Evolutionary conservation across 1,140 invertebrate genomes (phyloP), one percentile per base, ranked within the genome.

Genomic region (Drosophila aff.): DNA sequence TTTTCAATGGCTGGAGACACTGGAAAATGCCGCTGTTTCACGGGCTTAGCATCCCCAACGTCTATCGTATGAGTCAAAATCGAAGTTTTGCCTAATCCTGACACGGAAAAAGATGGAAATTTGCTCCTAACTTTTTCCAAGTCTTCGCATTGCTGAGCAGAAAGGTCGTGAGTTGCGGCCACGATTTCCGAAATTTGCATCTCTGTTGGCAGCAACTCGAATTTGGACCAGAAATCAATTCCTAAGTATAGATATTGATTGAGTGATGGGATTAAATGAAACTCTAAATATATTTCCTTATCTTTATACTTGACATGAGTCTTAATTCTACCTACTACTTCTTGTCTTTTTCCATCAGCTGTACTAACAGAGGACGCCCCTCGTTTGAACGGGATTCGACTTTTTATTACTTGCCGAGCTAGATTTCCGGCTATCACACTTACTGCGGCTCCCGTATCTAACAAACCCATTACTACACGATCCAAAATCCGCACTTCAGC

Each of bases 21-120:
- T 4, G 47, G 21, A 15, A 40, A 38, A 58, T 41, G 55, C 9
- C 38, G 36, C 55, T 58, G 55, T 16, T 41, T n/a, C 9, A 59
- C 38, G 1, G 57, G 40, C 16, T 28, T 41, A 2, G 57, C 38
- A 31, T n/a, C 26, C 2, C 57, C 57, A 13, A 43, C 40, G 7
- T 59, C 40, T 16, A 43, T 58, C 4, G 21, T 11, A 8, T 58
- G 55, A 1, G 38, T 31, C 38, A 58, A 1, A 7, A 28, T 5
- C 4, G 18, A 36, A 3, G 53, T 43, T 13, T 43, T 43, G 3
- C 55, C 36, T 6, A 58, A 21, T 21, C 21, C 21, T 21, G 21
- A 21, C 21, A 21, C 21, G 21, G 21, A 21, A 21, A 21, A 21
- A 21, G 16, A 40, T 1, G 16, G 36, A 26, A 40, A 58, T n/a